Evolutionary conservation across 2,113 vertebrate genomes (phyloP).

Genomic region (Ceuthmochares aereus): DNA sequence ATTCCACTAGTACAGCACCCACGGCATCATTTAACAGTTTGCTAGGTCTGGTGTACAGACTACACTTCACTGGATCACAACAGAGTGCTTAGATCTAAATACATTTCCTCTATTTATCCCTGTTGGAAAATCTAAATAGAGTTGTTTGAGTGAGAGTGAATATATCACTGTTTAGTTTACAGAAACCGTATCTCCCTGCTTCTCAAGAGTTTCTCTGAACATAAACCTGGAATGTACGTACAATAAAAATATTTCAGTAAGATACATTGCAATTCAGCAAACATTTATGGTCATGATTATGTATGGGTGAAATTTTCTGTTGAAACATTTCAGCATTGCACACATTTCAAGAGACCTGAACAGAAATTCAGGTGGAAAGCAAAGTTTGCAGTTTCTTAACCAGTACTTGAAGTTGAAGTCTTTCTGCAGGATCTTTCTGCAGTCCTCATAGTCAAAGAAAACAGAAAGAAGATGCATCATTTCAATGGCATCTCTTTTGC

Average conservation of each 20-base stretch:
- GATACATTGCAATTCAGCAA: background rate
- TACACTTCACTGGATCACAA: slow-evolving; percentile 2
- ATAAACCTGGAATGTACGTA: background rate
- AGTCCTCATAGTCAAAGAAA: background rate
- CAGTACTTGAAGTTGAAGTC: background rate
- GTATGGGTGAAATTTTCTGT: background rate
- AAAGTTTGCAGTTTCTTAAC: background rate
- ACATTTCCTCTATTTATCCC: slow-evolving; percentile 40
- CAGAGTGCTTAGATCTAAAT: slow-evolving; percentile 19
- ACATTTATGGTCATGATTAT: background rate
- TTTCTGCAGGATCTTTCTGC: background rate
- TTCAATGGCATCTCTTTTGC: background rate
- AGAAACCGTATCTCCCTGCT: background rate
- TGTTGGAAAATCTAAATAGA: slow-evolving; percentile 40
- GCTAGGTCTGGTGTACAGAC: slow-evolving; percentile 9
- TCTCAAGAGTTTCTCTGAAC: background rate
- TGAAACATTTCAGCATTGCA: background rate
- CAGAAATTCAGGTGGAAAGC: background rate
- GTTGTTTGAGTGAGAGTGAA: background rate
- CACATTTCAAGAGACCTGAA: background rate
- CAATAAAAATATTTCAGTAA: background rate
- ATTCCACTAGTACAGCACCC: slow-evolving; percentile 51
- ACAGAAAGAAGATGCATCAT: background rate
- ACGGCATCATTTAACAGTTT: slow-evolving; percentile 39
- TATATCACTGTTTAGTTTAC: background rate